Base-by-base conservation (phyloP, 2,797 vertebrate species). In the Gorsachius magnificus region DNA sequence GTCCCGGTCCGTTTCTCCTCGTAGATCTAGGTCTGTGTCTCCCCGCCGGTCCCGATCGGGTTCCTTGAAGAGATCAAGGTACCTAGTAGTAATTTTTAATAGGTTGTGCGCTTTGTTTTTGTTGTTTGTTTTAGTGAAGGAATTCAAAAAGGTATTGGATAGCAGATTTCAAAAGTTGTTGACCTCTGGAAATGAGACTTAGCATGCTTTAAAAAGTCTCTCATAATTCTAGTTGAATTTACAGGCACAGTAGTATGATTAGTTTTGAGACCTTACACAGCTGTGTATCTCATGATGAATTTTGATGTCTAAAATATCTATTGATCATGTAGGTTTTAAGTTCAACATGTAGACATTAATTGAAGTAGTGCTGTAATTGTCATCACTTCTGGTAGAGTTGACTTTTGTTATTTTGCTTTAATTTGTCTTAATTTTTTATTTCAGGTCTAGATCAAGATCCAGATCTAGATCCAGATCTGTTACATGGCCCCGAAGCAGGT, bases 41-140 rank as follows among this genome's bases (percentile, higher is more conserved):
- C 98, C 98, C 19, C 98, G 98, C 89, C 97, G 98, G 45, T 98
- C 98, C 93, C 97, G 98, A 58, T 98, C 98, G 5, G 98, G 90
- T 77, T 98, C 98, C 79, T 97, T 99, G 95, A 98, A 98, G 97
- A 98, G 98, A 96, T 99, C 98, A 33, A 98, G 98, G 98, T 99
- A 97, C 97, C 92, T 29, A 48, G 1, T 31, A 16, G 14, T 31
- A 6, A 12, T 63, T 43, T 66, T 54, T n/a, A 11, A 10, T 19
- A 16, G 13, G 4, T 11, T 33, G 1, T 24, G 1, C 29, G 8
- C 5, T 50, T 57, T 84, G 13, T 1, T 68, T 29, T 28, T 68
- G 5, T 28, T 48, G 8, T 35, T 48, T 3, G 0, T 33, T 72
- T 72, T 56, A 50, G 4, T 51, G 60, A 41, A 29, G 24, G 31